phyloP scores from a whole-genome alignment of 1,140 invertebrate genomes.

The Brachionus calyciflorus region DNA sequence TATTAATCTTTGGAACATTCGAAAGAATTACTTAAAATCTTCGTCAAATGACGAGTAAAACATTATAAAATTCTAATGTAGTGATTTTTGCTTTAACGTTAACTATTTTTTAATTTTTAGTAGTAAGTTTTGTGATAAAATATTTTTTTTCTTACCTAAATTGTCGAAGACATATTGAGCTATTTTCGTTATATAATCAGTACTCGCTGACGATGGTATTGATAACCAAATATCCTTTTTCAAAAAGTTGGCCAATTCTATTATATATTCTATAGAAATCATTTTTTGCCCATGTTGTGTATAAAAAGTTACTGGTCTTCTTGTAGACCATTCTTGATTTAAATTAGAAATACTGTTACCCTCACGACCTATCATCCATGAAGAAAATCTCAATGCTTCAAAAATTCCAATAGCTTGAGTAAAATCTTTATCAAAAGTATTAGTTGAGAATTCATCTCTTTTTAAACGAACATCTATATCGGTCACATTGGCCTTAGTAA shows the following conservation, averaged over 20 bases:
- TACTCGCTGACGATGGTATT: slow-evolving; percentile 51
- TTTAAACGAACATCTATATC: slow-evolving; percentile 3
- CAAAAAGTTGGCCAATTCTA: slow-evolving; percentile 50
- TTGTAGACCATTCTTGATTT: slow-evolving; percentile 49
- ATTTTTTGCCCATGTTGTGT: slow-evolving; percentile 50
- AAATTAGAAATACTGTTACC: neutral
- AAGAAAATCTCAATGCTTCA: neutral
- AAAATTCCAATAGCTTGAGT: neutral
- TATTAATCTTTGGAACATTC: too few relatives aligned
- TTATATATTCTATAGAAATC: slow-evolving; percentile 50
- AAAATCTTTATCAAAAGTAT: neutral
- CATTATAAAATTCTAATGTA: too few relatives aligned
- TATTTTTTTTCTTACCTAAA: slow-evolving; percentile 50
- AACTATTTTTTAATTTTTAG: too few relatives aligned
- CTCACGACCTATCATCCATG: slow-evolving; percentile 9
- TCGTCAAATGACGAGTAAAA: too few relatives aligned
- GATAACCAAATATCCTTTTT: slow-evolving; percentile 51
- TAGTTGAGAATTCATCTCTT: neutral
- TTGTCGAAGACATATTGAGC: slow-evolving; percentile 48
- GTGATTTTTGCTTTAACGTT: too few relatives aligned
- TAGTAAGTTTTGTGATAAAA: too few relatives aligned
- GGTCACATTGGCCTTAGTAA: neutral
- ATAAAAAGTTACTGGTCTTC: slow-evolving; percentile 48
- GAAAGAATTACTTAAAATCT: too few relatives aligned
- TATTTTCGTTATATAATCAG: slow-evolving; percentile 50